Conservation (phyloP, 1,140 invertebrate species). For the Diachasmimorpha longicaudata region DNA sequence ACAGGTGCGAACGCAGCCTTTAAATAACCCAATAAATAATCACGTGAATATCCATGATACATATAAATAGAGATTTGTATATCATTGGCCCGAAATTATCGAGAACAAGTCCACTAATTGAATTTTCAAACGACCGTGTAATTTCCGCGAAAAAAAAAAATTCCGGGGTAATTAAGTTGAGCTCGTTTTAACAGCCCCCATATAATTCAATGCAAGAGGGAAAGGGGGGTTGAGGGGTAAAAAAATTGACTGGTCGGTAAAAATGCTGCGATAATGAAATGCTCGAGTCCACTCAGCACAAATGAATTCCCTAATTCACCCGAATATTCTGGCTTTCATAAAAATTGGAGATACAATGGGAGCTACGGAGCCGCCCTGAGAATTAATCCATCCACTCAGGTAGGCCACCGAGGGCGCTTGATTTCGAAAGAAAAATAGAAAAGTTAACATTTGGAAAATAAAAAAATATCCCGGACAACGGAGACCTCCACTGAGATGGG, state of each 20-base stretch:
- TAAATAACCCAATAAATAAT: not conserved
- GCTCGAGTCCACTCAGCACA: not conserved
- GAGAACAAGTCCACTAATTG: not conserved
- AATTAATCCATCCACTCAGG: not conserved
- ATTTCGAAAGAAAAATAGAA: not conserved
- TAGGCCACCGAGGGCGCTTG: not conserved
- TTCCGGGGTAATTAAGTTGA: not conserved
- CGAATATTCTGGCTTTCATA: not conserved
- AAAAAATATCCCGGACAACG: not conserved
- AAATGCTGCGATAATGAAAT: not conserved
- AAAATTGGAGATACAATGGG: not conserved
- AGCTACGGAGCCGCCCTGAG: no score
- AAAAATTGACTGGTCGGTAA: not conserved
- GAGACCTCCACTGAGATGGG: not conserved
- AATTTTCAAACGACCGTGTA: not conserved
- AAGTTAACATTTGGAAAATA: not conserved
- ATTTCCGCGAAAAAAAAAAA: not conserved
- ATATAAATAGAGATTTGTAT: not conserved
- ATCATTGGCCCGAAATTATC: not conserved
- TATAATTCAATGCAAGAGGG: not conserved
- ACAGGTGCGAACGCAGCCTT: not conserved
- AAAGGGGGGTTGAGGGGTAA: not conserved
- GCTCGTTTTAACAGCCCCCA: not conserved
- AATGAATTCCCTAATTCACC: not conserved
- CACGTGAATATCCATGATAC: not conserved